Evolutionary conservation across 2,797 vertebrate species (phyloP), one percentile per base, ranked within the genome.

Genomic region (Leptoclinus maculatus): DNA sequence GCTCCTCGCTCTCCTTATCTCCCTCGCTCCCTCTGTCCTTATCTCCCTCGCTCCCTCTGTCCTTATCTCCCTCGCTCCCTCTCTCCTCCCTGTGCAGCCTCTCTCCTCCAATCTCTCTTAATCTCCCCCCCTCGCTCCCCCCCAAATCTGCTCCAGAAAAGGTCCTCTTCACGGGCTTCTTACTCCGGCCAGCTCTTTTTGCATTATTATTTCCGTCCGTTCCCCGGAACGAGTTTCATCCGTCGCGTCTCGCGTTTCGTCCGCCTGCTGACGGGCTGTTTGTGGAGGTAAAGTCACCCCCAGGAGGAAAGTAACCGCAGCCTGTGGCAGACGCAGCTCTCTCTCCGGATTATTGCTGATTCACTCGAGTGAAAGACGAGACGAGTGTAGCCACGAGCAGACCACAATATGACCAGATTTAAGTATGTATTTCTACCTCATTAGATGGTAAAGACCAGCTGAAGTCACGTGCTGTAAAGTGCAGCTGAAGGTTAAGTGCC

Each of bases 1-100:
- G 81, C 82, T 79, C 69, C 45, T 51, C 41, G 13, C 64, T 21
- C 76, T 71, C 45, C 62, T 76, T 66, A 75, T 77, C 75, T 69
- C 80, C 17, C 39, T 29, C 25, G n/a, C 25, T 16, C 53, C 39
- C 21, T 63, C 62, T 77, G 47, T 45, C 67, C 49, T 45, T 66
- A 75, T 77, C 75, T 69, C 80, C 69, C 45, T 51, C 41, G 13
- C 64, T 21, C 76, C n/a, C n/a, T n/a, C n/a, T n/a, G n/a, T 71
- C 45, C 62, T 76, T 66, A 75, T 77, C 75, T 69, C 80, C 17
- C 39, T 29, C 25, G n/a, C 25, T 16, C 53, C 39, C 21, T 63
- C 62, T 77, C 54, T 45, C 67, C 49, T 45, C 63, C 16, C 39
- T 57, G 56, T 19, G 17, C 76, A 79, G 73, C 54, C 32, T 68